Conservation (phyloP, 2,888 invertebrate species). For the Polydrusus pterygomalis region DNA sequence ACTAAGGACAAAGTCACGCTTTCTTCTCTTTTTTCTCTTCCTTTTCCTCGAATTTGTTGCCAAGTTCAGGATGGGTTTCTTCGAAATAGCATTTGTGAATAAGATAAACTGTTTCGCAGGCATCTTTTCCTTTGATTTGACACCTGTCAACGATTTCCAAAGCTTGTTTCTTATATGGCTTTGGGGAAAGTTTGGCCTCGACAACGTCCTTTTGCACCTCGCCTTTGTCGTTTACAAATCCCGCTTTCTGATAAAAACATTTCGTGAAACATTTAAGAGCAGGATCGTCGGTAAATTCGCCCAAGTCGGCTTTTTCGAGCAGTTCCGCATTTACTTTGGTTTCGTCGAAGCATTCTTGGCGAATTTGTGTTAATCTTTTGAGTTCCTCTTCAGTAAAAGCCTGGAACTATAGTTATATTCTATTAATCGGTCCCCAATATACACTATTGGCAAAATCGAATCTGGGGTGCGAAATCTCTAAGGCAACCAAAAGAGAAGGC, state of each 20-base stretch:
- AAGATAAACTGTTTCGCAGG: constrained; percentile 62
- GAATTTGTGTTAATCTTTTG: constrained; percentile 58
- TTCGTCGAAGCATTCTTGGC: constrained; percentile 60
- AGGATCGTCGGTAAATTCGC: constrained; percentile 61
- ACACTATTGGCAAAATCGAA: too few relatives aligned
- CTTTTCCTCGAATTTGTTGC: not conserved
- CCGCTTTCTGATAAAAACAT: constrained; percentile 64
- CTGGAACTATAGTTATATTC: constrained; percentile 47
- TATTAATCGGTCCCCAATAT: too few relatives aligned
- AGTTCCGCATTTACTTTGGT: constrained; percentile 61
- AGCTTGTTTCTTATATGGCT: constrained; percentile 59
- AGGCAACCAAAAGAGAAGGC: too few relatives aligned
- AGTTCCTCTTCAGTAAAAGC: constrained; percentile 58
- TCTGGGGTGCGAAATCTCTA: too few relatives aligned
- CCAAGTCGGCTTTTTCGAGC: constrained; percentile 61
- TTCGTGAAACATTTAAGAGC: constrained; percentile 63
- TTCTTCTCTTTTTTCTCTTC: constrained; percentile 40
- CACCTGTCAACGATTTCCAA: constrained; percentile 61
- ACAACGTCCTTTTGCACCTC: constrained; percentile 60
- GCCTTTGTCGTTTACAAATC: constrained; percentile 60
- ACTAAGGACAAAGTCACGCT: constrained; percentile 17
- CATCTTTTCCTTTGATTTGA: constrained; percentile 59
- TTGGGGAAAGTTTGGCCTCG: constrained; percentile 60
- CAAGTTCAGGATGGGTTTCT: constrained; percentile 53
- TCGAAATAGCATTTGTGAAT: constrained; percentile 63